Evolutionary conservation across 2,888 invertebrate species (phyloP).

Genomic region (Ennomos quercinarius): DNA sequence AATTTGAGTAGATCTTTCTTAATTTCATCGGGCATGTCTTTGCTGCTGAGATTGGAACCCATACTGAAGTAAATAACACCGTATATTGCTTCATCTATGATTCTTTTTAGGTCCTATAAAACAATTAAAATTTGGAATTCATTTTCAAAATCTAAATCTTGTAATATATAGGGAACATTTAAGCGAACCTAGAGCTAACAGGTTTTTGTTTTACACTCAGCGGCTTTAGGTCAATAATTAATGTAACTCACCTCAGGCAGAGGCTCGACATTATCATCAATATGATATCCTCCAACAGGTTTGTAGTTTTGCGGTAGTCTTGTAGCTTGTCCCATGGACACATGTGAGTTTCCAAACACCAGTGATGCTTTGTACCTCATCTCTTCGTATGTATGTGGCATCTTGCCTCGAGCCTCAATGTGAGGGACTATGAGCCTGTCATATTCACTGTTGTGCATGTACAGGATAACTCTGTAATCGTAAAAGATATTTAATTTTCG

Average conservation of each 20-base stretch:
- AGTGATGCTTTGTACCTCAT: slow-evolving; percentile 32
- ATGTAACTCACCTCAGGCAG: too few species aligned
- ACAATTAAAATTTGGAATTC: not conserved
- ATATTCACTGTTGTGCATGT: too few species aligned
- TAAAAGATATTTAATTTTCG: too few species aligned
- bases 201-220: too few species aligned
- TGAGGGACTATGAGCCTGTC: slow-evolving; percentile 31
- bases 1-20: slow-evolving; percentile 60
- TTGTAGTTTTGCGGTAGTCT: slow-evolving; percentile 37
- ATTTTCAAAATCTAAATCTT: not conserved
- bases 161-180: too few species aligned
- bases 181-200: too few species aligned
- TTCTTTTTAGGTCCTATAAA: slow-evolving; percentile 57
- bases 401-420: slow-evolving; percentile 26
- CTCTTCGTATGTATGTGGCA: slow-evolving; percentile 32
- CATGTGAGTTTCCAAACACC: slow-evolving; percentile 33
- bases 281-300: slow-evolving; percentile 43
- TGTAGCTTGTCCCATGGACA: slow-evolving; percentile 26
- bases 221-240: too few species aligned
- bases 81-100: slow-evolving; percentile 67
- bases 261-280: slow-evolving; percentile 21
- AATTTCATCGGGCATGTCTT: slow-evolving; percentile 58
- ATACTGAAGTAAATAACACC: slow-evolving; percentile 81
- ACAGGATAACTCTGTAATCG: too few species aligned
- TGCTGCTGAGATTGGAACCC: slow-evolving; percentile 71